Conservation (phyloP, 2,113 vertebrate species). For the Ctenomys sociabilis region DNA sequence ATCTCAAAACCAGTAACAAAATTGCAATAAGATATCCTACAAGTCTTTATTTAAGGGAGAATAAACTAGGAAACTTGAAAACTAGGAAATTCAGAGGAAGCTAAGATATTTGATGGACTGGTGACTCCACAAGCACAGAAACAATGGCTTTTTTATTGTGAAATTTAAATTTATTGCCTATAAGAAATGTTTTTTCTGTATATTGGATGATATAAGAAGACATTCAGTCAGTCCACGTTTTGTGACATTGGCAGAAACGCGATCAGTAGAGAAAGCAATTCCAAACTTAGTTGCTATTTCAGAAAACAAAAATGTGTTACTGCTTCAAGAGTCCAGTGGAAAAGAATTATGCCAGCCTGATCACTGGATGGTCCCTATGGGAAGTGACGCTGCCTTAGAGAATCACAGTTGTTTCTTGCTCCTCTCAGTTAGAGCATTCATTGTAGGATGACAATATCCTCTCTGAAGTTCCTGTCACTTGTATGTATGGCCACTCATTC, state of each 20-base stretch:
- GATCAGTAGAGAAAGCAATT: neutral
- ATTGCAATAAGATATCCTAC: neutral
- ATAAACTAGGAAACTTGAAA: neutral
- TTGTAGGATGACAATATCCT: neutral
- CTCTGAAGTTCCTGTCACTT: neutral
- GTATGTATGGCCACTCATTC: neutral
- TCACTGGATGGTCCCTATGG: neutral
- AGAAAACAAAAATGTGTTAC: neutral
- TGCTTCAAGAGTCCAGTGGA: neutral
- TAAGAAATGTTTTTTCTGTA: constrained; percentile 34
- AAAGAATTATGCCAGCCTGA: neutral
- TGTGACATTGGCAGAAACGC: neutral
- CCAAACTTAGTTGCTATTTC: constrained; percentile 22
- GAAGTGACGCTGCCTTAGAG: neutral
- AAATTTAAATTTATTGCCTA: constrained; percentile 22
- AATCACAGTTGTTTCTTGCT: neutral
- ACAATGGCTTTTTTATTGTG: neutral
- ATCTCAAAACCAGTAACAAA: neutral
- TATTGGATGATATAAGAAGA: neutral
- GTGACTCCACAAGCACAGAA: neutral
- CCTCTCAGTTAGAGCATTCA: neutral
- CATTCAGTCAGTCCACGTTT: neutral
- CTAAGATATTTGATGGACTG: neutral
- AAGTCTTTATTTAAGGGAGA: neutral
- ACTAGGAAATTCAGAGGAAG: neutral